Conservation (phyloP, 2,113 vertebrate genomes). For the Ibidorhyncha struthersii region DNA sequence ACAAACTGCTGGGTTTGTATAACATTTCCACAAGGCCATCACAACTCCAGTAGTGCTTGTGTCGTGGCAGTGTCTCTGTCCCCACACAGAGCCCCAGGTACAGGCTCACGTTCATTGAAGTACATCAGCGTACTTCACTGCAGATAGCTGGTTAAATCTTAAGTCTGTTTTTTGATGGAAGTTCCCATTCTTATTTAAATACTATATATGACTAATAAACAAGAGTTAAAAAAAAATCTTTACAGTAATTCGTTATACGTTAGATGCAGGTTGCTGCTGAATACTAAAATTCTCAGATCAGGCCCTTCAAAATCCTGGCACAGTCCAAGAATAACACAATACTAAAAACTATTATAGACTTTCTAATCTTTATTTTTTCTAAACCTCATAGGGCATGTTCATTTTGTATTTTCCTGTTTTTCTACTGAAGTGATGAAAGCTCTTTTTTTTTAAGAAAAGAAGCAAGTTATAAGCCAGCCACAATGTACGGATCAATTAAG, state of each 20-base stretch:
- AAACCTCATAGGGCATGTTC: neutral
- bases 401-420: neutral
- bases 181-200: neutral
- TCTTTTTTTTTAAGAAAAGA: neutral
- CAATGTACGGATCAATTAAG: accelerated
- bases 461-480: neutral
- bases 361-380: neutral
- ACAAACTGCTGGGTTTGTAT: neutral
- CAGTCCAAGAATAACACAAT: neutral
- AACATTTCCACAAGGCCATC: neutral
- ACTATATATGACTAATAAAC: neutral
- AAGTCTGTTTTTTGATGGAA: neutral
- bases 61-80: neutral
- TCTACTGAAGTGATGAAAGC: neutral
- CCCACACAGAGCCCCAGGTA: neutral
- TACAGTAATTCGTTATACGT: neutral
- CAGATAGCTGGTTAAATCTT: neutral
- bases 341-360: neutral
- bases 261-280: neutral
- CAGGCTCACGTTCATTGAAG: neutral
- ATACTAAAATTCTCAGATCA: neutral
- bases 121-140: neutral
- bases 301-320: neutral
- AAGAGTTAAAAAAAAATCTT: neutral
- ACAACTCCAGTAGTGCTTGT: neutral